A percentile compares a stretch with the other conserved stretches of the same genome.
Evolutionary conservation across 2,113 vertebrate genomes (phyloP).

Genomic region (Gasterosteus aculeatus): DNA sequence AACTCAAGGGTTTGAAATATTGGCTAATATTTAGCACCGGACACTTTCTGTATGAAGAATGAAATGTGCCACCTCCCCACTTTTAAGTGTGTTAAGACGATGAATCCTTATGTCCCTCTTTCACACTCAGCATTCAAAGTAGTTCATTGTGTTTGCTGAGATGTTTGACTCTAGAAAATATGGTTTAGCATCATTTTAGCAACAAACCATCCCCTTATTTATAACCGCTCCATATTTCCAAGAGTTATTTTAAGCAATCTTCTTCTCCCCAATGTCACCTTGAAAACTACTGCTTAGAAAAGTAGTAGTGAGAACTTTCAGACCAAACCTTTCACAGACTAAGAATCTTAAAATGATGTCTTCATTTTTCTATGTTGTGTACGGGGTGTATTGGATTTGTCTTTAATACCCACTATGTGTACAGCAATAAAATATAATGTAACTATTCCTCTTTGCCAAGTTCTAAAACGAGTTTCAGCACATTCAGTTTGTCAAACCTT

Average conservation of each 20-base stretch:
- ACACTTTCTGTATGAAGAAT: background rate
- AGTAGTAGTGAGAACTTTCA: background rate
- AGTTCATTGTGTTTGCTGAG: background rate
- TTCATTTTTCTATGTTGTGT: slow-evolving; percentile 13
- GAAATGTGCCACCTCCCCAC: background rate
- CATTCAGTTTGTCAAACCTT: background rate
- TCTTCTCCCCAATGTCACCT: background rate
- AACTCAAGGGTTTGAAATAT: background rate
- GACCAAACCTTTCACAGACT: background rate
- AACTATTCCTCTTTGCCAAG: background rate
- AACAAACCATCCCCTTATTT: background rate
- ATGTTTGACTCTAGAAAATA: background rate
- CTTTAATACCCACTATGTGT: slow-evolving; percentile 28
- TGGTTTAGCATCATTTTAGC: background rate
- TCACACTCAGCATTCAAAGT: background rate
- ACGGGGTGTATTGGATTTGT: slow-evolving; percentile 26
- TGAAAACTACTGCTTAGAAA: background rate
- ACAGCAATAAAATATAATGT: slow-evolving; percentile 38
- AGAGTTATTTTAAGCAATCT: background rate
- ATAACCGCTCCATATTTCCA: background rate
- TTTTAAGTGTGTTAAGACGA: background rate
- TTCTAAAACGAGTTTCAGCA: background rate
- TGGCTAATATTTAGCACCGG: slow-evolving; percentile 5
- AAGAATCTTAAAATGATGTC: background rate
- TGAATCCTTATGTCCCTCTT: background rate